Evolutionary conservation across 2,113 vertebrate genomes (phyloP).

Genomic region (Sterna hirundo): DNA sequence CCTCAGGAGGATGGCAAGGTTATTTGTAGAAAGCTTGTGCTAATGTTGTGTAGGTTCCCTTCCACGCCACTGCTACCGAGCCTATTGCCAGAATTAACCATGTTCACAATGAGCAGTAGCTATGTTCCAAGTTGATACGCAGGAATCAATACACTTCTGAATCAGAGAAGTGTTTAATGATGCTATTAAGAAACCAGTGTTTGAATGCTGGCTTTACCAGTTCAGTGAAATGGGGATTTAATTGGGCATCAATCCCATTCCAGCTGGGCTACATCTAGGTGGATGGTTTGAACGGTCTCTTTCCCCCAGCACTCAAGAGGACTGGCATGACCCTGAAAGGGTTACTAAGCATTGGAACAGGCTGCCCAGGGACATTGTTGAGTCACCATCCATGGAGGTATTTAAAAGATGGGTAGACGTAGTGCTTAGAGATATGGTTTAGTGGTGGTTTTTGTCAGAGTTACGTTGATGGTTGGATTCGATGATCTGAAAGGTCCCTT

Average conservation of each 20-base stretch:
- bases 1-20: background rate
- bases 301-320: background rate
- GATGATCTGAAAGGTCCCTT: no score
- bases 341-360: no score
- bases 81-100: background rate
- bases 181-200: background rate
- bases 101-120: background rate
- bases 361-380: no score
- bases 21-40: background rate
- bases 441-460: no score
- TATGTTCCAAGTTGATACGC: background rate
- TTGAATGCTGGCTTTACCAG: background rate
- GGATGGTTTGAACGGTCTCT: background rate
- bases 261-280: background rate
- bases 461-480: no score
- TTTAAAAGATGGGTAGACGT: no score
- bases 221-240: background rate
- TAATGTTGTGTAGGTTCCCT: background rate
- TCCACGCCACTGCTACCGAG: background rate
- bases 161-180: background rate
- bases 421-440: no score
- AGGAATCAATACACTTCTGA: background rate
- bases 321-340: background rate
- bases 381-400: no score
- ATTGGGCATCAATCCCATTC: background rate